Conservation (phyloP, 2,797 vertebrate species). For the Parauchenoglanis punctatus region DNA sequence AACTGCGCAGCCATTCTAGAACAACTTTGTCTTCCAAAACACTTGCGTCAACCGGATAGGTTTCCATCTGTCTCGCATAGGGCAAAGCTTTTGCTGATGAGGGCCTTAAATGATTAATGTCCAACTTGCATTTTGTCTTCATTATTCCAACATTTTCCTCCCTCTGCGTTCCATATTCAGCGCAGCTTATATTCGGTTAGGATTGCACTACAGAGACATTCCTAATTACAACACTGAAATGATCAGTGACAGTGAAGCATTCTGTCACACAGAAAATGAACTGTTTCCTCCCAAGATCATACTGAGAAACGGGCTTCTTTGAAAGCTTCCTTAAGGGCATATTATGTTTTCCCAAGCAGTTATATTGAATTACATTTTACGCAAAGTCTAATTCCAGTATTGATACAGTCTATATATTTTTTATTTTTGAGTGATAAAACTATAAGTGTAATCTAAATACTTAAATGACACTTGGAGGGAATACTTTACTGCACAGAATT, state of each 20-base stretch:
- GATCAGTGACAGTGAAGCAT: conserved; percentile 25
- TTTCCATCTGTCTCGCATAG: conserved; percentile 59
- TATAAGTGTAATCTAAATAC: conserved; percentile 33
- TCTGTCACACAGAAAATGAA: conserved; percentile 42
- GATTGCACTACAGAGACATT: conserved; percentile 36
- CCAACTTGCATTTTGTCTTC: conserved; percentile 49
- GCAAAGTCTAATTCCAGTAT: conserved; percentile 16
- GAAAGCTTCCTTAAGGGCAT: conserved; percentile 11
- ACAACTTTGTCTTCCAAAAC: conserved; percentile 55
- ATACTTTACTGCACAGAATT: conserved; percentile 39
- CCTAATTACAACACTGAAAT: conserved; percentile 56
- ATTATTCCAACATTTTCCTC: conserved; percentile 37
- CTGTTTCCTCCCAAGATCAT: conserved; percentile 33
- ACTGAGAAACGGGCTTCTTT: conserved; percentile 3
- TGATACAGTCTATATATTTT: conserved; percentile 38
- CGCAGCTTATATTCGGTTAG: conserved; percentile 48
- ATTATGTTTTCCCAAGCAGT: conserved; percentile 17
- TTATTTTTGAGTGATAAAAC: conserved; percentile 17
- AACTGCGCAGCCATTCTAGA: conserved; percentile 49
- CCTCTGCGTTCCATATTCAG: conserved; percentile 48
- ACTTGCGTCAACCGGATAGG: conserved; percentile 34
- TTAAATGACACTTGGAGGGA: conserved; percentile 15
- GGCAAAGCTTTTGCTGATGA: conserved; percentile 55
- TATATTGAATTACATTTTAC: conserved; percentile 31
- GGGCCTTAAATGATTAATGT: conserved; percentile 54